Conservation (phyloP, 2,797 vertebrate genomes). For the Phrynocephalus forsythii region DNA sequence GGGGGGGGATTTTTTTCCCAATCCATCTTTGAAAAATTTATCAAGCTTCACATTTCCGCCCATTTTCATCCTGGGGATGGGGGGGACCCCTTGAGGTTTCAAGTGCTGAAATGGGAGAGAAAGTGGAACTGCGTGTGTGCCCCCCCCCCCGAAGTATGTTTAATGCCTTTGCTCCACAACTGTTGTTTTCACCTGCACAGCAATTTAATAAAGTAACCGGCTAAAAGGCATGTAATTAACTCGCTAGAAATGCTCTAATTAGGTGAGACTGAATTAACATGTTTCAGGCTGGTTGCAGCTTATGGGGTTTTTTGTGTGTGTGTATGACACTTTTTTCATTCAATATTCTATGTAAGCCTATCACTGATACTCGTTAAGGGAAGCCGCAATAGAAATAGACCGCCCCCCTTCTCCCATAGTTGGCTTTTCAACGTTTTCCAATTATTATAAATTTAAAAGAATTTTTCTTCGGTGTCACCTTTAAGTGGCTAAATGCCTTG, state of each 20-base stretch:
- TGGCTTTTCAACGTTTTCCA: background rate
- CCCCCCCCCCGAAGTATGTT: background rate
- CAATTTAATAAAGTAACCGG: background rate
- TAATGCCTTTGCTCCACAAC: background rate
- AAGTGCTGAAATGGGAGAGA: background rate
- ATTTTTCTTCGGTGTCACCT: background rate
- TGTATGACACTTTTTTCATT: background rate
- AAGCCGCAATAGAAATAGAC: background rate
- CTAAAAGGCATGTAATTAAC: background rate
- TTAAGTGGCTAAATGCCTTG: background rate
- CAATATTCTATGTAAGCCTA: background rate
- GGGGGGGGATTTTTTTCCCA: background rate
- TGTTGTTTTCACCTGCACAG: background rate
- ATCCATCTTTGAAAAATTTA: background rate
- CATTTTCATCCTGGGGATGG: background rate
- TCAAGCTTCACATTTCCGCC: background rate
- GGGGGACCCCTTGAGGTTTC: background rate
- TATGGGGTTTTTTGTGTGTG: background rate
- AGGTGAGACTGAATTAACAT: background rate
- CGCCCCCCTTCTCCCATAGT: background rate
- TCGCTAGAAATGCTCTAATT: background rate
- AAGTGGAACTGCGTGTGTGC: background rate
- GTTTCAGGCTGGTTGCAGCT: no score
- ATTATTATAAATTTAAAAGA: background rate
- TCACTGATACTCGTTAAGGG: background rate